These are phyloP conservation scores for Leptinotarsa tumamoca DNA, from an alignment of 2,888 invertebrate species.

Conservation along the genomic window DNA sequence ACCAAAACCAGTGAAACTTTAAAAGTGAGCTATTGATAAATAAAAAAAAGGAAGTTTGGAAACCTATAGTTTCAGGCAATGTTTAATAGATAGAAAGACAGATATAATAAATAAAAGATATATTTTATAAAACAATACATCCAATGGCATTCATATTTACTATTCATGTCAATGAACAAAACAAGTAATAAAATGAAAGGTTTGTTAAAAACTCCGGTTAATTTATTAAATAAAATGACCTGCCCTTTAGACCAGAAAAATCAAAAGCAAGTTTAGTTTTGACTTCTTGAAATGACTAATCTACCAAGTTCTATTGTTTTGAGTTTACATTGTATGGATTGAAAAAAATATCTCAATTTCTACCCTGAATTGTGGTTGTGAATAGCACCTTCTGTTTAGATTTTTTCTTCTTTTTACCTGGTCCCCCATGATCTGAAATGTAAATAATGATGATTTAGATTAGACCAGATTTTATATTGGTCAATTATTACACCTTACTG, in stretches of 20 bases:
- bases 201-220: not conserved
- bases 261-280: not conserved
- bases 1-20: too few species aligned
- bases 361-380: conserved; percentile 69
- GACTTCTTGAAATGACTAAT: not conserved
- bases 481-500: too few species aligned
- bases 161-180: not conserved
- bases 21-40: too few species aligned
- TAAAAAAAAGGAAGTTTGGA: too few species aligned
- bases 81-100: too few species aligned
- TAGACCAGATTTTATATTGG: too few species aligned
- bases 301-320: conserved; percentile 16
- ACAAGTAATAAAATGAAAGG: not conserved
- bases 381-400: conserved; percentile 82
- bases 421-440: conserved; percentile 40
- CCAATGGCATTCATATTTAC: not conserved
- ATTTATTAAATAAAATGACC: not conserved
- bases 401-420: conserved; percentile 78
- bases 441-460: too few species aligned
- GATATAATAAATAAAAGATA: too few species aligned
- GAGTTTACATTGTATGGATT: not conserved
- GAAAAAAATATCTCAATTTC: conserved; percentile 48
- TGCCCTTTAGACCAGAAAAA: not conserved
- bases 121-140: not conserved
- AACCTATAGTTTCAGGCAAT: too few species aligned